Conservation (phyloP, 2,888 invertebrate genomes). For the Sinhomidia bicolor region DNA sequence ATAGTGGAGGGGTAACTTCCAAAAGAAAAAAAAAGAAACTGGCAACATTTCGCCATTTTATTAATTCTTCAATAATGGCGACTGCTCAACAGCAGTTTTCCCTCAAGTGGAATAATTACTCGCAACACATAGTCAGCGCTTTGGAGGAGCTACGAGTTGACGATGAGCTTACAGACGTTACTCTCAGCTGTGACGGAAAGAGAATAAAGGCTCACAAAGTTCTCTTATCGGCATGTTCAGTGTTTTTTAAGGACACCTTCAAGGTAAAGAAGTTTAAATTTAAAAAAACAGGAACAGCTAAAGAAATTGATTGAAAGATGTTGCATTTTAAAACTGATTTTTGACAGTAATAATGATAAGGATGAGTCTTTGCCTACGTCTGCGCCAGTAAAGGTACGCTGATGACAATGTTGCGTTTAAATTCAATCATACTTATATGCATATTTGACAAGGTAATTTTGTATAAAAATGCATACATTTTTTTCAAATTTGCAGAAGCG, state of each 20-base stretch:
- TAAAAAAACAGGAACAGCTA: slow-evolving; percentile 84
- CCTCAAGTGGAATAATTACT: slow-evolving; percentile 93
- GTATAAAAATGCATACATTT: background rate
- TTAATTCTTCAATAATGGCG: slow-evolving; percentile 63
- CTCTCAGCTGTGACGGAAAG: slow-evolving; percentile 91
- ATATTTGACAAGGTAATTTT: too few relatives aligned
- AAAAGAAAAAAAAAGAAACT: background rate
- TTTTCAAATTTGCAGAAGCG: slow-evolving; percentile 51
- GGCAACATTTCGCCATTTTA: background rate
- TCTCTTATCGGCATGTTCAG: slow-evolving; percentile 91
- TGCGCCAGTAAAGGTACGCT: slow-evolving; percentile 53
- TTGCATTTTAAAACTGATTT: too few relatives aligned
- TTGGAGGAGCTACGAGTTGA: slow-evolving; percentile 87
- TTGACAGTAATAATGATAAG: slow-evolving; percentile 82
- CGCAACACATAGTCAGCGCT: slow-evolving; percentile 89
- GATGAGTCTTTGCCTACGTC: slow-evolving; percentile 80
- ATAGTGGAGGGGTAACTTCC: slow-evolving; percentile 1
- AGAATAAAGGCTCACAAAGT: slow-evolving; percentile 93
- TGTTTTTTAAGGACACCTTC: slow-evolving; percentile 86
- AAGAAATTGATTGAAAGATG: too few relatives aligned
- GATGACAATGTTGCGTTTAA: too few relatives aligned
- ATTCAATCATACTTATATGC: too few relatives aligned
- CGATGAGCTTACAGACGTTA: slow-evolving; percentile 90
- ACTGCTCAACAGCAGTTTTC: slow-evolving; percentile 88
- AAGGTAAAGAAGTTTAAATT: slow-evolving; percentile 81